Percentiles rank a stretch among this genome's conserved stretches.
Conservation (phyloP, 2,113 vertebrate species). For the Lycocorax pyrrhopterus region DNA sequence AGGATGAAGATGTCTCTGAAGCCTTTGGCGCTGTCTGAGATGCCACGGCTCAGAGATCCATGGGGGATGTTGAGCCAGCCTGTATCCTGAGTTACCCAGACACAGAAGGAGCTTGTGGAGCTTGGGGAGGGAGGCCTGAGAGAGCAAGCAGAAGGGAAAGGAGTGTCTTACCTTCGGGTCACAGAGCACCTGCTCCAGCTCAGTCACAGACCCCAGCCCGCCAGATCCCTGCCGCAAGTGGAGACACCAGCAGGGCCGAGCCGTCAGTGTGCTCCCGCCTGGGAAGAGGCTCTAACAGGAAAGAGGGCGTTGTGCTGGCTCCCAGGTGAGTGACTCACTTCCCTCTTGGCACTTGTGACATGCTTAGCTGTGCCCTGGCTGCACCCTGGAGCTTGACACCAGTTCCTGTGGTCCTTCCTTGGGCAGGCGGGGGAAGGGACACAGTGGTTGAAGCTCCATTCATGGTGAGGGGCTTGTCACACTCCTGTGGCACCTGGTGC, state of each 20-base stretch:
- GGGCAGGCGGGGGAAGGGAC: rapidly evolving
- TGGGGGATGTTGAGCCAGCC: rapidly evolving
- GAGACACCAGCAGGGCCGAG: background rate
- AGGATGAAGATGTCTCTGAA: rapidly evolving
- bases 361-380: background rate
- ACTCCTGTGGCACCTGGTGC: rapidly evolving
- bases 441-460: rapidly evolving
- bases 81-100: rapidly evolving
- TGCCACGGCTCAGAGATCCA: background rate
- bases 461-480: background rate
- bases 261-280: background rate
- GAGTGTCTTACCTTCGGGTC: background rate
- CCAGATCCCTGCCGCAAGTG: rapidly evolving
- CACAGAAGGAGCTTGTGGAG: background rate
- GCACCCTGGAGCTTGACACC: background rate
- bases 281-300: background rate
- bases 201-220: background rate
- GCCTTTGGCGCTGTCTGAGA: background rate
- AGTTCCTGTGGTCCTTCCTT: background rate
- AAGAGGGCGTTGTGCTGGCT: background rate
- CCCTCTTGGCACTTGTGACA: background rate
- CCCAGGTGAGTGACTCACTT: conserved; percentile 54
- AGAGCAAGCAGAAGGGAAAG: background rate
- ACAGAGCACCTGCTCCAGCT: background rate
- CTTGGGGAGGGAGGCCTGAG: background rate